Conservation (phyloP, 2,888 invertebrate species). For the Agriotes lineatus region DNA sequence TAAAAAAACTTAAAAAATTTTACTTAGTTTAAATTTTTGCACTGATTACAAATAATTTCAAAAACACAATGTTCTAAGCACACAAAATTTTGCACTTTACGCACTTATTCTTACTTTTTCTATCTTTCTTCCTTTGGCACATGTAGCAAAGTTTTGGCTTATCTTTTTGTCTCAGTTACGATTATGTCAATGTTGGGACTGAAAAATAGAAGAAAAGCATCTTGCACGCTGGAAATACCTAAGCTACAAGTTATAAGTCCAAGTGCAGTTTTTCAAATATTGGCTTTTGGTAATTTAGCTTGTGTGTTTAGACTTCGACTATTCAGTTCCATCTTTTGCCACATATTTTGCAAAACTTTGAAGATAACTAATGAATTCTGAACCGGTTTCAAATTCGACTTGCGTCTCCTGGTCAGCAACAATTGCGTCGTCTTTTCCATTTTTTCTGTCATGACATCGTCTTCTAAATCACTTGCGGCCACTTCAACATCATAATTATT, state of each 20-base stretch:
- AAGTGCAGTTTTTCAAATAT: too few species aligned
- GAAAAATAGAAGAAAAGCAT: too few species aligned
- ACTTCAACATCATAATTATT: background rate
- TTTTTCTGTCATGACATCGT: background rate
- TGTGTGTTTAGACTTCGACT: too few species aligned
- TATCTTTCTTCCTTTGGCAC: background rate
- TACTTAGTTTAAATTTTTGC: background rate
- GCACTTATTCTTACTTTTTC: background rate
- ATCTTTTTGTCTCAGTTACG: too few species aligned
- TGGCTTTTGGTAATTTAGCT: too few species aligned
- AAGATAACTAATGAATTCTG: background rate
- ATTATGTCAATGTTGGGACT: too few species aligned
- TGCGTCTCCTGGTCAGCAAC: background rate
- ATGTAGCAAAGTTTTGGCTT: too few species aligned
- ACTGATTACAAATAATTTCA: background rate
- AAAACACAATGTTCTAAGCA: background rate
- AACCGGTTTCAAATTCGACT: background rate
- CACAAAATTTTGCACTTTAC: background rate
- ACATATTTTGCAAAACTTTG: background rate
- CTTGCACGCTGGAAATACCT: too few species aligned
- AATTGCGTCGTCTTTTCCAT: background rate
- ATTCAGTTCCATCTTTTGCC: conserved; percentile 4
- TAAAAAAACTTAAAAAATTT: background rate
- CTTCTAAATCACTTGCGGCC: background rate
- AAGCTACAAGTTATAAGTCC: too few species aligned